Conservation (phyloP, 1,140 invertebrate genomes). For the Ostrea edulis region DNA sequence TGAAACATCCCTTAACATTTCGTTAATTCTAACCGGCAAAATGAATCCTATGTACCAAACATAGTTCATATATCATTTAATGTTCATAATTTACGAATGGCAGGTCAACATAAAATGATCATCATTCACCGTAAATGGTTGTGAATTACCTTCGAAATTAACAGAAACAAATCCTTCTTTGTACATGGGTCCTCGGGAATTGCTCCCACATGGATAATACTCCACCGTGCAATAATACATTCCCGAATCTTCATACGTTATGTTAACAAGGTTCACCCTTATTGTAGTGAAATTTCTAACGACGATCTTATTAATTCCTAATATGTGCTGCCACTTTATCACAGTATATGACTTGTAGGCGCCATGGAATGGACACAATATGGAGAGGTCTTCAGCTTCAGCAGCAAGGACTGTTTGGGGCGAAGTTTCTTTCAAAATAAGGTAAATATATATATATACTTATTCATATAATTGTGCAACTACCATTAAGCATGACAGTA, state of each 20-base stretch:
- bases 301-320: neutral
- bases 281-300: neutral
- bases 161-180: neutral
- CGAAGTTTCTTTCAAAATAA: no score
- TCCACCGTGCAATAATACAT: neutral
- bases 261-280: neutral
- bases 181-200: neutral
- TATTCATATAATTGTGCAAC: no score
- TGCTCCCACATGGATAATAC: neutral
- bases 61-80: no score
- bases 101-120: no score
- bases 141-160: neutral
- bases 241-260: neutral
- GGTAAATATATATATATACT: no score
- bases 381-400: neutral
- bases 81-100: no score
- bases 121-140: neutral
- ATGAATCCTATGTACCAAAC: no score
- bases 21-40: no score
- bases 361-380: neutral
- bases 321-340: neutral
- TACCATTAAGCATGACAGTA: no score
- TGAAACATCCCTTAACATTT: no score
- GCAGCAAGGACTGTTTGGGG: neutral
- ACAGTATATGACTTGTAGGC: neutral